Percentiles rank a stretch among this genome's conserved stretches.
Conservation (phyloP, 2,797 vertebrate genomes). For the Xenops minutus region DNA sequence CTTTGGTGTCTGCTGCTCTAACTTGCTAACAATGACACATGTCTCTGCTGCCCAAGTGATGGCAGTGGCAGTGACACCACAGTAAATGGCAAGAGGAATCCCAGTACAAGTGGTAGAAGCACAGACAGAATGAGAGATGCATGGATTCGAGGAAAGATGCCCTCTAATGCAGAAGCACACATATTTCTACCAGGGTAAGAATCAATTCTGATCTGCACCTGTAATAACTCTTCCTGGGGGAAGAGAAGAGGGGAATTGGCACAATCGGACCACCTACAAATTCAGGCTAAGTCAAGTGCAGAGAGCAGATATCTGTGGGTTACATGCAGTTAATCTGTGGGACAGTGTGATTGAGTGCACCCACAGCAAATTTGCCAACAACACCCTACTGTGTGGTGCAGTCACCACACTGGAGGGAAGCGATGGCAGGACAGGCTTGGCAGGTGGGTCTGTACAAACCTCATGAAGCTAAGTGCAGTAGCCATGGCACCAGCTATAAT, state of each 20-base stretch:
- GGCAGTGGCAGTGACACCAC: background rate
- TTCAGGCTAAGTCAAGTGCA: background rate
- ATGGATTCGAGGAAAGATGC: background rate
- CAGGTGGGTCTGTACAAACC: background rate
- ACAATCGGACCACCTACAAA: background rate
- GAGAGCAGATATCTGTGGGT: background rate
- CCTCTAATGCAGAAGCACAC: rapidly evolving
- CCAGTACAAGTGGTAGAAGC: background rate
- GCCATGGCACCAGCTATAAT: background rate
- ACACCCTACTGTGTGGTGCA: background rate
- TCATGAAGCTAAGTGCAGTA: background rate
- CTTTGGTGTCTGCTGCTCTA: background rate
- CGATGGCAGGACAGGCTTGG: background rate
- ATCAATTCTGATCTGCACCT: background rate
- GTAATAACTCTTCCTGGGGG: background rate
- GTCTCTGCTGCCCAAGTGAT: background rate
- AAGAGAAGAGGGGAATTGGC: background rate
- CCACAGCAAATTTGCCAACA: rapidly evolving
- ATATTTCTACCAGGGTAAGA: background rate
- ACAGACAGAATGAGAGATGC: background rate
- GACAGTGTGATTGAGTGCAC: background rate
- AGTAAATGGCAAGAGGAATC: background rate
- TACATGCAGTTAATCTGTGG: background rate
- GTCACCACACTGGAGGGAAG: rapidly evolving
- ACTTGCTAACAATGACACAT: background rate